Evolutionary conservation across 2,888 invertebrate species (phyloP).

Genomic region (Adelphocoris suturalis): DNA sequence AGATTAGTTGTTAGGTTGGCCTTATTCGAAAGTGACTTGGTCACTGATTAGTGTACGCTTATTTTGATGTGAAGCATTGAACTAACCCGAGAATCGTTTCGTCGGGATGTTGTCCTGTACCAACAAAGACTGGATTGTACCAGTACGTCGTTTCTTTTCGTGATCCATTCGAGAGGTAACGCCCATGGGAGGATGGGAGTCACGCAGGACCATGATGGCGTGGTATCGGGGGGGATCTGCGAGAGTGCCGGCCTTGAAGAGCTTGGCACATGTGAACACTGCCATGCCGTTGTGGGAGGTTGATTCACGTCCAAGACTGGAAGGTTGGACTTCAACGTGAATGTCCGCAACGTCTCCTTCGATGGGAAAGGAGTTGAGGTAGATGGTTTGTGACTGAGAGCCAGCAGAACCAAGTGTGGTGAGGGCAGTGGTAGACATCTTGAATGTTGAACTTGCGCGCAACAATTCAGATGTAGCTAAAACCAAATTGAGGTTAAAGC

Average conservation of each 20-base stretch:
- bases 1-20: no score
- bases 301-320: conserved; percentile 37
- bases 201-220: conserved; percentile 22
- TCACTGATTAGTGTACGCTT: no score
- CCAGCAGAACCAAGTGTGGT: conserved; percentile 58
- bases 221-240: background rate
- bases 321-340: conserved; percentile 57
- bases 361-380: background rate
- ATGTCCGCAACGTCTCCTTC: background rate
- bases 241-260: conserved; percentile 5
- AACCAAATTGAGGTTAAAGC: conserved; percentile 56
- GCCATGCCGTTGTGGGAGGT: conserved; percentile 52
- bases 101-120: background rate
- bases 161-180: background rate
- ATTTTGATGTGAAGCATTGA: no score
- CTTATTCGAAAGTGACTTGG: no score
- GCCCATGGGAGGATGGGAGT: background rate
- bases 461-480: conserved; percentile 53
- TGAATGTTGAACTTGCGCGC: conserved; percentile 25
- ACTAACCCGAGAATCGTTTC: conserved; percentile 45
- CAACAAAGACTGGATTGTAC: conserved; percentile 43
- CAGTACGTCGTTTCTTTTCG: conserved; percentile 7
- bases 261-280: background rate
- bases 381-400: conserved; percentile 64
- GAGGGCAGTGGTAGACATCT: conserved; percentile 32